Conservation (phyloP, 1,140 invertebrate genomes). For the Hermetia illucens region DNA sequence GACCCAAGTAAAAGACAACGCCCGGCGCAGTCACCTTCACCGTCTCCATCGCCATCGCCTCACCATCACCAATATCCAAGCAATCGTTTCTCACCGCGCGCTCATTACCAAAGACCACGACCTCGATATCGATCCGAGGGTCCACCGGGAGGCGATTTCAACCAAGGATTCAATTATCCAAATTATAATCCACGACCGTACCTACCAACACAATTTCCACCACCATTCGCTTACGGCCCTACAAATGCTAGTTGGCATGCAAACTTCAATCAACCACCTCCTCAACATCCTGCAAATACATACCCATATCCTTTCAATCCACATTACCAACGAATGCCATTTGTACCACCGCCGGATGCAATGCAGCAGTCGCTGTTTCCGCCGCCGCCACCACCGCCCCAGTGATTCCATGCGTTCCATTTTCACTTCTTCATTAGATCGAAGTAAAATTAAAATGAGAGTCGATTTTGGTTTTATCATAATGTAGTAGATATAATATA, state of each 20-base stretch:
- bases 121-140: constrained; percentile 6
- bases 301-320: constrained; percentile 7
- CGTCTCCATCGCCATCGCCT: background rate
- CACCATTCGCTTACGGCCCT: constrained; percentile 20
- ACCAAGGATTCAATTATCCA: background rate
- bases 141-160: background rate
- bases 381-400: constrained; percentile 12
- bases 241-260: constrained; percentile 28
- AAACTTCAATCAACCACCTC: constrained; percentile 17
- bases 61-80: background rate
- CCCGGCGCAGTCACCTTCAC: too few species aligned
- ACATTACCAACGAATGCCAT: constrained; percentile 8
- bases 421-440: too few species aligned
- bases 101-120: background rate
- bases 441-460: too few species aligned
- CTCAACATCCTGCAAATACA: background rate
- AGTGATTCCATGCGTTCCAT: too few species aligned
- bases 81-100: background rate
- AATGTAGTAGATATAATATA: too few species aligned
- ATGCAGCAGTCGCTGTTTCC: constrained; percentile 9
- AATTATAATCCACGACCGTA: background rate
- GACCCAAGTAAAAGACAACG: background rate
- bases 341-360: constrained; percentile 6
- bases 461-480: too few species aligned
- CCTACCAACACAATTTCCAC: constrained; percentile 8